Evolutionary conservation across 1,140 invertebrate genomes (phyloP).

Genomic region (Bacillus rossius): DNA sequence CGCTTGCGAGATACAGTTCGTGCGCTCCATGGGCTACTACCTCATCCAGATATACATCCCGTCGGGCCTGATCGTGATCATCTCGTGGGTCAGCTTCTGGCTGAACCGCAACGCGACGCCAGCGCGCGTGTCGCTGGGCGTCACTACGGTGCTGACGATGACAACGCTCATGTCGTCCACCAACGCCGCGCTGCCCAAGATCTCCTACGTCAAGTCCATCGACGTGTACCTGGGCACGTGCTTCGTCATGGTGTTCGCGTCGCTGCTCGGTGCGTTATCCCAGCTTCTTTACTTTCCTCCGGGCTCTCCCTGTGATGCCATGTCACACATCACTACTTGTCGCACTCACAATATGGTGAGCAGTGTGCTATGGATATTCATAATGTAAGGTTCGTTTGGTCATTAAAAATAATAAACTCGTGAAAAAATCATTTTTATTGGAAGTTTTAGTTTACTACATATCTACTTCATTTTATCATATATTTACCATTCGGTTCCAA

Average conservation of each 20-base stretch:
- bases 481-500: too few relatives aligned
- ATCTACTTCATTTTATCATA: too few relatives aligned
- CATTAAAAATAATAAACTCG: too few relatives aligned
- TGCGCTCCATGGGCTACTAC: constrained; percentile 98
- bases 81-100: constrained; percentile 96
- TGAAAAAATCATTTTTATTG: too few relatives aligned
- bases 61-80: constrained; percentile 96
- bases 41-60: constrained; percentile 99
- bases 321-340: too few relatives aligned
- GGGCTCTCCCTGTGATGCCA: too few relatives aligned
- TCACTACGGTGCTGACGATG: constrained; percentile 97
- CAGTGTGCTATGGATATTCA: too few relatives aligned
- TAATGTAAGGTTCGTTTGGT: too few relatives aligned
- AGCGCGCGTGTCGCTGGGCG: constrained; percentile 91
- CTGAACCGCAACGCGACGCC: constrained; percentile 93
- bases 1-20: constrained; percentile 96
- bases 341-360: too few relatives aligned
- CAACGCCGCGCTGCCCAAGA: constrained; percentile 95
- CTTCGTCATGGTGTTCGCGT: constrained; percentile 97
- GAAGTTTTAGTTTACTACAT: too few relatives aligned
- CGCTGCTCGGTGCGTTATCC: constrained; percentile 73
- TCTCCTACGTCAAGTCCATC: constrained; percentile 97
- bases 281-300: neutral
- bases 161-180: constrained; percentile 98
- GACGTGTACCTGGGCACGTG: constrained; percentile 97